Evolutionary conservation across 2,113 vertebrate genomes (phyloP), one percentile per base, ranked within the genome.

Genomic region (Cyanoliseus patagonus): DNA sequence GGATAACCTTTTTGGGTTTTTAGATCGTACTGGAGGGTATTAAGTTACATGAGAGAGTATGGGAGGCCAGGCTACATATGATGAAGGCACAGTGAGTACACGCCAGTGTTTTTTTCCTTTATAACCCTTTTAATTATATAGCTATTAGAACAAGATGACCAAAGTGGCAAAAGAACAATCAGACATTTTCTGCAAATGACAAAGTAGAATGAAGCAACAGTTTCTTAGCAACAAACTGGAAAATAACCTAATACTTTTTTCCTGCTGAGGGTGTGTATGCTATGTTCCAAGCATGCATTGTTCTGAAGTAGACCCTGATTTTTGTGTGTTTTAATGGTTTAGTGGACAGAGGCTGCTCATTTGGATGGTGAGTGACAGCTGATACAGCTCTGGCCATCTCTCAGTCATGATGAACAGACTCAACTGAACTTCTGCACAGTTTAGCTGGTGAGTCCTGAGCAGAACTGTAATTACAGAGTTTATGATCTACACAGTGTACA

Each of bases 161-260:
- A 0, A 86, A 94, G 83, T 83, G 83, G 62, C 70, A 92, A 94
- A 95, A 76, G 95, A 90, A 72, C 83, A 96, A 95, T 74, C 95
- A 97, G 70, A 79, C 10, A 35, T 89, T 88, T 95, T 94, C 83
- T 96, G 82, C 83, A 94, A 96, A 92, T 94, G 73, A 79, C 67
- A 96, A 88, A 90, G 53, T 67, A 92, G 83, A 90, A 95, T 94
- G 85, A 95, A 94, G 88, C 63, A 66, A 82, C 67, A 93, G 98
- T 98, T 97, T 94, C 98, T 98, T 98, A 98, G 98, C 97, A 98
- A 98, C 98, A 77, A 83, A 88, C 49, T 85, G 55, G 80, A 97
- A 96, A 96, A 95, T 74, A 88, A 33, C 15, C 74, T 85, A 94
- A 49, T 83, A 86, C 57, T 59, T 92, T 84, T 95, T 92, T 92